phyloP scores from a whole-genome alignment of 30 jellyfish, hydroid and myxozoan genomes.

The Aurelia coerulea region DNA sequence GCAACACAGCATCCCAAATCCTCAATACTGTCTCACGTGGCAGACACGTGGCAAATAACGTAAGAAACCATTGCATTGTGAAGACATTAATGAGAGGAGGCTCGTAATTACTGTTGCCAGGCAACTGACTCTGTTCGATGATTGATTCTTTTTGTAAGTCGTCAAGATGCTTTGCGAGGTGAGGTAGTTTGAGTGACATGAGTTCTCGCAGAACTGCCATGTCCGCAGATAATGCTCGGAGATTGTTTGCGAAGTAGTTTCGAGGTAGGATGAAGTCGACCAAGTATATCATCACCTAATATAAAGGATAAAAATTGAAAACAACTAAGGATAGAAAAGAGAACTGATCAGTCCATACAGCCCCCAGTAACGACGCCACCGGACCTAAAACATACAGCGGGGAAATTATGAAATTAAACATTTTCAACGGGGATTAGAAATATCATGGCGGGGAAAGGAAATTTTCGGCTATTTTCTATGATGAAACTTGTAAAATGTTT shows the following conservation, averaged over 20 bases:
- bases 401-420: too few species aligned
- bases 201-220: conserved; percentile 97
- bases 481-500: too few species aligned
- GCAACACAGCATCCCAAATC: conserved; percentile 97
- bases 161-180: conserved; percentile 80
- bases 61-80: conserved; percentile 99
- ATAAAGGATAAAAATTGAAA: neutral
- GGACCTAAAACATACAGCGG: too few species aligned
- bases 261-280: conserved; percentile 94
- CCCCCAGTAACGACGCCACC: too few species aligned
- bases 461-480: too few species aligned
- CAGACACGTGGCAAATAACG: conserved; percentile 95
- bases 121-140: conserved; percentile 38
- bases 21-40: conserved; percentile 96
- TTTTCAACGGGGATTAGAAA: too few species aligned
- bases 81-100: conserved; percentile 97
- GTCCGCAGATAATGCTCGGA: conserved; percentile 98
- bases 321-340: neutral
- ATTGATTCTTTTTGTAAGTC: conserved; percentile 88
- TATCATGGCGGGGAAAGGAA: too few species aligned
- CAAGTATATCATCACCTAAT: conserved; percentile 92
- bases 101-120: conserved; percentile 86
- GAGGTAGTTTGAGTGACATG: conserved; percentile 86
- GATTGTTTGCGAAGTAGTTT: conserved; percentile 91
- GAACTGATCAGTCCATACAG: too few species aligned